These are phyloP conservation scores for Acyrthosiphon pisum DNA, from an alignment of 1,140 invertebrate species.

Conservation along the genomic window DNA sequence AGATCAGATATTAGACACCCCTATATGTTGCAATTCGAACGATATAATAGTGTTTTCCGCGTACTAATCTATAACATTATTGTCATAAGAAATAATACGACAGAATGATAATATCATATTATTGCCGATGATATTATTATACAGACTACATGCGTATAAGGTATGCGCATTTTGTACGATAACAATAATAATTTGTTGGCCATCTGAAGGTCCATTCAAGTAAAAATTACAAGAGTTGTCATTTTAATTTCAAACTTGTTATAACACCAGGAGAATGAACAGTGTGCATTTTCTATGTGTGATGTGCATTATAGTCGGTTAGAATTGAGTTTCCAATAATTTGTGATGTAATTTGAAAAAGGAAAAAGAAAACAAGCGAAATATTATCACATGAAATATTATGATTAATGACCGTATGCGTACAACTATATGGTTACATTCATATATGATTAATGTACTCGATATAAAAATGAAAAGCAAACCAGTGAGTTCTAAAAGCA, in stretches of 20 bases:
- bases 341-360: constrained; percentile 1
- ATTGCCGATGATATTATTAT: background rate
- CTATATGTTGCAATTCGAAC: background rate
- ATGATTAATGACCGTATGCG: constrained; percentile 15
- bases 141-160: background rate
- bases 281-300: background rate
- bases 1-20: background rate
- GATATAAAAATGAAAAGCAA: constrained; percentile 2
- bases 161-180: background rate
- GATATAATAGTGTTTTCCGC: background rate
- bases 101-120: background rate
- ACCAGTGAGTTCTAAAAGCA: background rate
- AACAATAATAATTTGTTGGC: too few relatives aligned
- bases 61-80: background rate
- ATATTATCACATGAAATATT: constrained; percentile 2
- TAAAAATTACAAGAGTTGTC: background rate
- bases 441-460: constrained; percentile 14
- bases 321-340: background rate
- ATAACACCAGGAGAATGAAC: background rate
- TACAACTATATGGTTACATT: background rate
- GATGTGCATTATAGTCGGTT: background rate
- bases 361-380: background rate
- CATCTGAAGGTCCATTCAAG: too few relatives aligned
- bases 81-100: background rate
- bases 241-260: too few relatives aligned